phyloP scores from a whole-genome alignment of 2,888 invertebrate genomes.

The Lasioglossum zephyrum region DNA sequence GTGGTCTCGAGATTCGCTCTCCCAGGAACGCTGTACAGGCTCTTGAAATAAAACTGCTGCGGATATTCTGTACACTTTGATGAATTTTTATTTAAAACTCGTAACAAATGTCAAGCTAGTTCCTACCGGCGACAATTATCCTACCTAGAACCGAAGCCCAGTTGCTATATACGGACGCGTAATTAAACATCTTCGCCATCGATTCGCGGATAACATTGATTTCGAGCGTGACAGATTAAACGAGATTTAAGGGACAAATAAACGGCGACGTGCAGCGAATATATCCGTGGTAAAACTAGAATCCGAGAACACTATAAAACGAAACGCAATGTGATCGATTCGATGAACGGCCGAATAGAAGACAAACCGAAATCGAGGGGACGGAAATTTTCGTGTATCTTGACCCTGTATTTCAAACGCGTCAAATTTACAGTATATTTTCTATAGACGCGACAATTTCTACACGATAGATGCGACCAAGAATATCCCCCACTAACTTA shows the following conservation, averaged over 20 bases:
- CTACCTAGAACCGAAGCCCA: slow-evolving; percentile 44
- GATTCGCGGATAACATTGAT: slow-evolving; percentile 24
- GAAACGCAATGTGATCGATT: not conserved
- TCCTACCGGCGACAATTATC: slow-evolving; percentile 48
- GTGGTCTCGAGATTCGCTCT: not conserved
- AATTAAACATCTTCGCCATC: slow-evolving; percentile 22
- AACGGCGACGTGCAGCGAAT: not conserved
- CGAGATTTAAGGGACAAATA: not conserved
- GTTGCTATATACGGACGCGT: slow-evolving; percentile 40
- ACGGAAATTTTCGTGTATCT: not conserved
- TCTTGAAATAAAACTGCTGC: slow-evolving; percentile 37
- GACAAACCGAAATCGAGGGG: not conserved
- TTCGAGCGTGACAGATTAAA: slow-evolving; percentile 39
- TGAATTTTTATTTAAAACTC: slow-evolving; percentile 68
- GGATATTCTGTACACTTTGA: slow-evolving; percentile 48
- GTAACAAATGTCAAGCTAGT: slow-evolving; percentile 64
- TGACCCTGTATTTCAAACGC: not conserved
- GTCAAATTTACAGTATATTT: no score
- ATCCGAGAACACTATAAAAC: slow-evolving; percentile 11
- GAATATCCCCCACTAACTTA: no score
- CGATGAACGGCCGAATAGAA: slow-evolving; percentile 8
- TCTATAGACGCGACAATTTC: no score
- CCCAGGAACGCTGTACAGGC: not conserved
- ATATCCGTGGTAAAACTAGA: not conserved
- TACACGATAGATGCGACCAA: no score